Evolutionary conservation across 2,888 invertebrate genomes (phyloP), one percentile per base, ranked within the genome.

Genomic region (Pelosia muscerda): DNA sequence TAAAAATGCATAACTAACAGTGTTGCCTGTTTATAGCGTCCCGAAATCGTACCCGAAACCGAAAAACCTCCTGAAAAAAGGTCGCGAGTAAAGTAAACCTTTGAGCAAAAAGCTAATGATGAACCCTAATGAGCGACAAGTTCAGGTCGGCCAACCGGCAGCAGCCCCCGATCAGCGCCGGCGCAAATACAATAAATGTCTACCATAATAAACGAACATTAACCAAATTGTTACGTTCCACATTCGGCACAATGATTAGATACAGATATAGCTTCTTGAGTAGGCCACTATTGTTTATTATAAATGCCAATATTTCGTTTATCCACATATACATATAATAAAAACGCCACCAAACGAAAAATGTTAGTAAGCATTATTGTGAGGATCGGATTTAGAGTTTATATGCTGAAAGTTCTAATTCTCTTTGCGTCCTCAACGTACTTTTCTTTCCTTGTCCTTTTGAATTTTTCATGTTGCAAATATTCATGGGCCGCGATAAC

Each of bases 201-300:
- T 28, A 31, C n/a, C 10, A 38, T 49, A 64, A 68, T 68, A 68
- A 64, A 68, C 64, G 55, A 64, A 61, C 63, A 68, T 57, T 65
- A 68, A 42, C 55, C 60, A 49, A 42, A 64, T 64, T 49, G 56
- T 25, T 31, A 49, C 58, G 25, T 28, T 28, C 19, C 28, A 61
- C 38, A 56, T 61, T 61, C 22, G 25, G 23, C 4, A 42, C 42
- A 61, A 42, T 56, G 67, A 67, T 67, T 53, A 67, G 67, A 63
- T 63, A 64, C 55, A 62, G 57, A 49, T 25, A 34, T 31, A 11
- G 19, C 42, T 26, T 25, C 49, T 26, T 61, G 9, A 49, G 49
- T 19, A 26, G n/a, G 13, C 3, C 26, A 55, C 38, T 22, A 28
- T 61, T 42, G 23, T 42, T 25, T 23, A n/a, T 60, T 1, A 23